These are phyloP conservation scores for Lycocorax pyrrhopterus DNA, from an alignment of 2,113 vertebrate species.

Conservation along the genomic window DNA sequence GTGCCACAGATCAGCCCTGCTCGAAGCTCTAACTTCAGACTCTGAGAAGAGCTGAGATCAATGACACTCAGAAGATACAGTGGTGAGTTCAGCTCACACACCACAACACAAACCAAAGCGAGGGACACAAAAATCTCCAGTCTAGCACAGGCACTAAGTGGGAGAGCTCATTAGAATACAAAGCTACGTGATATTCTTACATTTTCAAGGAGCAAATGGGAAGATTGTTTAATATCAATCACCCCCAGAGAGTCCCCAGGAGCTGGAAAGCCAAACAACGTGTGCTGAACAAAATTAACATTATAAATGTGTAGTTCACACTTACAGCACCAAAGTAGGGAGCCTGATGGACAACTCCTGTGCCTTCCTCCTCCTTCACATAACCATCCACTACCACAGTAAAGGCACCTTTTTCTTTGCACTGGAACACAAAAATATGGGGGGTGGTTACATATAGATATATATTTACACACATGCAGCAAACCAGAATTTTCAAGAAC, in stretches of 20 bases:
- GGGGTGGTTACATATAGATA: not conserved
- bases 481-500: not conserved
- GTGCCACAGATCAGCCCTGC: not conserved
- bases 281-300: not conserved
- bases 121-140: not conserved
- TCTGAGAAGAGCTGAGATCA: not conserved
- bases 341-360: conserved; percentile 94
- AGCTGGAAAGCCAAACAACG: not conserved
- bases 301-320: not conserved
- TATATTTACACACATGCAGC: rapidly evolving
- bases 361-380: conserved; percentile 93
- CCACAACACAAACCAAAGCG: not conserved
- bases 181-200: rapidly evolving
- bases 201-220: not conserved
- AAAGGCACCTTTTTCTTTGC: conserved; percentile 85
- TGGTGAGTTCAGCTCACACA: not conserved
- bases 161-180: not conserved
- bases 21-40: not conserved
- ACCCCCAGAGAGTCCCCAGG: not conserved
- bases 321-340: conserved; percentile 98
- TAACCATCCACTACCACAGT: conserved; percentile 86
- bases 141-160: not conserved
- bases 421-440: conserved; percentile 70
- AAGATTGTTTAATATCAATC: not conserved
- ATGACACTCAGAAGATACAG: not conserved